These are phyloP conservation scores for Rhombomys opimus DNA, from an alignment of 2,113 vertebrate species.

Conservation along the genomic window DNA sequence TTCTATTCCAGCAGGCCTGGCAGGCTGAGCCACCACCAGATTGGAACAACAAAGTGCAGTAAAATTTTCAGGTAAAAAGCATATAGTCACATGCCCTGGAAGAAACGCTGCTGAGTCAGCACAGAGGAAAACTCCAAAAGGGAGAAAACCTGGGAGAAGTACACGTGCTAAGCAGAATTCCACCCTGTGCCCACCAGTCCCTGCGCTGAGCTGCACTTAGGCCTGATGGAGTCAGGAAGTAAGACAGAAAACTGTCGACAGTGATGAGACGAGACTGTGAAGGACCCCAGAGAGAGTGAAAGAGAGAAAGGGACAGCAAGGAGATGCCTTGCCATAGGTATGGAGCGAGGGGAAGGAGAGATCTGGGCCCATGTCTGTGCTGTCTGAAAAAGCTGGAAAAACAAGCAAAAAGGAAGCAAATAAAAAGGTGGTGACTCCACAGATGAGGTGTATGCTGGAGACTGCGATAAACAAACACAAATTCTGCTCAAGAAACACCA, in stretches of 20 bases:
- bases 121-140: neutral
- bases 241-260: neutral
- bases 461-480: neutral
- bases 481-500: neutral
- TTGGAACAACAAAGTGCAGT: neutral
- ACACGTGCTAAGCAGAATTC: neutral
- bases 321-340: neutral
- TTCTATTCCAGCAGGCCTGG: neutral
- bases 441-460: neutral
- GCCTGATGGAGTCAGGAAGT: too few relatives aligned
- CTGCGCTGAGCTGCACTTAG: neutral
- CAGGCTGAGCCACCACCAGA: neutral
- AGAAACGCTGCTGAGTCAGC: neutral
- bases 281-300: neutral
- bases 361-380: neutral
- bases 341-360: neutral
- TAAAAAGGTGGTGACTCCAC: neutral
- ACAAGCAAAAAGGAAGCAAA: neutral
- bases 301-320: neutral
- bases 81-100: neutral
- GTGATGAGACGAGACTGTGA: neutral
- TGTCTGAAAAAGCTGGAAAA: neutral
- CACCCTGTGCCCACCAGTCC: neutral
- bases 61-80: slow-evolving; percentile 5
- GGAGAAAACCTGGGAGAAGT: neutral